Evolutionary conservation across 1,140 invertebrate species (phyloP), one percentile per base, ranked within the genome.

Genomic region (Cecropterus lyciades): DNA sequence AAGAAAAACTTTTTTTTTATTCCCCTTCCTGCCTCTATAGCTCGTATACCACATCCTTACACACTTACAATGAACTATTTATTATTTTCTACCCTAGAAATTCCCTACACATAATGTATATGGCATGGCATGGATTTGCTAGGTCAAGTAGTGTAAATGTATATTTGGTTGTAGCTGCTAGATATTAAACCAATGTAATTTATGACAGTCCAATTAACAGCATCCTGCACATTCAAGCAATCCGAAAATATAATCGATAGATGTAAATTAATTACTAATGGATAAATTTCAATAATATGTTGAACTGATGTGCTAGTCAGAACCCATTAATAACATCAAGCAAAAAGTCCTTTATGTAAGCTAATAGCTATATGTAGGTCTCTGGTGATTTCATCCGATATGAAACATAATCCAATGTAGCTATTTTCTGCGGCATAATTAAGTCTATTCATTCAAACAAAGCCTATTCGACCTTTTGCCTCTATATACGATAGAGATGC

Each of bases 1-100:
- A 67, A 62, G 62, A 37, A 68, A 49, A 62, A 13, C 52, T 67
- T 53, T 45, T 55, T 60, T 40, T 59, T 46, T 63, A 63, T 63
- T 63, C 37, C 33, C 40, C 17, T 53, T 11, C 55, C 60, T 33
- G 14, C 45, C 4, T 53, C 24, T 60, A 52, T 60, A 20, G 33
- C 17, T 15, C 66, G 63, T 56, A 48, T 68, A 56, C 51, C 56
- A 68, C 66, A 63, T 55, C 4, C 49, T 57, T n/a, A n/a, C n/a
- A n/a, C n/a, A n/a, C n/a, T n/a, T n/a, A n/a, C n/a, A n/a, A n/a
- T n/a, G n/a, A n/a, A 24, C 20, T 24, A 24, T 24, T 24, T 24
- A 24, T 24, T 24, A 24, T 3, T 24, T 24, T 24, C 1, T 24
- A 5, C 1, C 20, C 20, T 24, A 43, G 27, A n/a, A n/a, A n/a